Percentiles rank a stretch among this genome's conserved stretches.
These are phyloP conservation scores for Oophaga sylvatica DNA, from an alignment of 2,797 vertebrate species.

Conservation along the genomic window DNA sequence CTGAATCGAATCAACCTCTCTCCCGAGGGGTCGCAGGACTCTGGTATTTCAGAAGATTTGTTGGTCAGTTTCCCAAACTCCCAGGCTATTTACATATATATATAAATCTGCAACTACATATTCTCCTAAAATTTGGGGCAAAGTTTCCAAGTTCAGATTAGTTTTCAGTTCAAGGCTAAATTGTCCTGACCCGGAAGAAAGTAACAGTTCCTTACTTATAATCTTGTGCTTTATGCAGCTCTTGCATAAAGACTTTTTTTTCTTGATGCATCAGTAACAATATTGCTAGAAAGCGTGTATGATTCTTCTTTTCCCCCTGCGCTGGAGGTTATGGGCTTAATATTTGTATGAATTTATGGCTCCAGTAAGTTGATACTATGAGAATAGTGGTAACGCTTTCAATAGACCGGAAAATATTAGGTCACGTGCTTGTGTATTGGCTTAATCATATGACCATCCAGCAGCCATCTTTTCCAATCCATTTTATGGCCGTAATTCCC, in stretches of 20 bases:
- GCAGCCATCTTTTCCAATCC: too few species aligned
- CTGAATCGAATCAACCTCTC: constrained; percentile 61
- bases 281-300: background rate
- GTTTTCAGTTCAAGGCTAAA: background rate
- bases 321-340: background rate
- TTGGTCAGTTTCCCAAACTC: constrained; percentile 56
- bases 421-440: too few species aligned
- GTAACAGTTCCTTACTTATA: background rate
- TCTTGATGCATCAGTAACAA: background rate
- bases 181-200: background rate
- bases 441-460: too few species aligned
- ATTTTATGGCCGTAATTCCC: too few species aligned
- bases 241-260: background rate
- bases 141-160: background rate
- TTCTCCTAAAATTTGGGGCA: background rate
- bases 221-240: background rate
- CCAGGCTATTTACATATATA: constrained; percentile 23
- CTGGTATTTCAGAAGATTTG: constrained; percentile 61
- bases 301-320: background rate
- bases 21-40: constrained; percentile 61
- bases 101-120: background rate
- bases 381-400: too few species aligned
- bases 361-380: too few species aligned
- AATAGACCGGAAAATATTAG: too few species aligned
- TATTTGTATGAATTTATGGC: background rate